phyloP scores from a whole-genome alignment of 2,888 invertebrate species.

The Zygaena filipendulae region DNA sequence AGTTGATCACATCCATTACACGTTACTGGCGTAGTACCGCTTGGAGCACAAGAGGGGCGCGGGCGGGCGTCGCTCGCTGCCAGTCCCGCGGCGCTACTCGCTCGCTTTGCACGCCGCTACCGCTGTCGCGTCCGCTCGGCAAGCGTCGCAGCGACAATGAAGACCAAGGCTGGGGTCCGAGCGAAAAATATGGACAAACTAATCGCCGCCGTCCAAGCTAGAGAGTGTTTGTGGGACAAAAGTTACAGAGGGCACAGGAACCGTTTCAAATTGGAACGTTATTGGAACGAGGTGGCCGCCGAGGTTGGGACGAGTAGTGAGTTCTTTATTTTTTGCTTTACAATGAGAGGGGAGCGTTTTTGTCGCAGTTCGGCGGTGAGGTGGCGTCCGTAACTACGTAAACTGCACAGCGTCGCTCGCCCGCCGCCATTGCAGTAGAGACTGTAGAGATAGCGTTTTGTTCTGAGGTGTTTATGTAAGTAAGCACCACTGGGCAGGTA shows the following conservation, averaged over 20 bases:
- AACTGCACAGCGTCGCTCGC: too few species aligned
- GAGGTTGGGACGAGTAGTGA: conserved; percentile 59
- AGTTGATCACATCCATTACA: too few species aligned
- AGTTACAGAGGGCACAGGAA: conserved; percentile 56
- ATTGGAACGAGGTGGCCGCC: conserved; percentile 59
- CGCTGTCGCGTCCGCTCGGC: conserved; percentile 42
- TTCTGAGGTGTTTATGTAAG: too few species aligned
- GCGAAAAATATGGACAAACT: conserved; percentile 57
- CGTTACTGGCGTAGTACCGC: conserved; percentile 7
- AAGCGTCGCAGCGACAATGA: too few species aligned
- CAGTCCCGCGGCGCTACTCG: conserved; percentile 38
- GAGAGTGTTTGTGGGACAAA: conserved; percentile 59
- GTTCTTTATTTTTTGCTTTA: too few species aligned
- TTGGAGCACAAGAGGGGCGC: conserved; percentile 21
- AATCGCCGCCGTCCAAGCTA: conserved; percentile 57
- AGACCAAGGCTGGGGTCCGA: conserved; percentile 36
- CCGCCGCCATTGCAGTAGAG: too few species aligned
- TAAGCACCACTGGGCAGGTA: too few species aligned
- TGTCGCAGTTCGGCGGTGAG: too few species aligned
- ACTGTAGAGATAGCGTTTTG: too few species aligned
- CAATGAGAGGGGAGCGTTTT: too few species aligned
- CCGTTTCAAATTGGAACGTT: conserved; percentile 54
- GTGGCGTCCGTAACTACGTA: too few species aligned
- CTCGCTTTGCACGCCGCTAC: conserved; percentile 30
- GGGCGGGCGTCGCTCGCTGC: conserved; percentile 17